Evolutionary conservation across 1,140 invertebrate genomes (phyloP).

Genomic region (Neodiprion pinetum): DNA sequence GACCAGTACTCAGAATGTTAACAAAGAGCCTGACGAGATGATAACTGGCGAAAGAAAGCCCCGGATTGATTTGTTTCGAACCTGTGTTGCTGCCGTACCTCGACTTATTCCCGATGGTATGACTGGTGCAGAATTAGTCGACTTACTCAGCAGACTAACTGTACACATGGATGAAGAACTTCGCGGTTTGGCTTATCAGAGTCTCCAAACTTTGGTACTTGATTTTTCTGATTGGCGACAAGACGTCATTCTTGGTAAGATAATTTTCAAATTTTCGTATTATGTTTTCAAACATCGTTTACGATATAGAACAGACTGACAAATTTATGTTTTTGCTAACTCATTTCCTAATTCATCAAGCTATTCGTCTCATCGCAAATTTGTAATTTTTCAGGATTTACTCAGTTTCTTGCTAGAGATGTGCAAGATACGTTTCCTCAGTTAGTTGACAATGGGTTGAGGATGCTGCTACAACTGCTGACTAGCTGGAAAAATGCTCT

Average conservation of each 20-base stretch:
- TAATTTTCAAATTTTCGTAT: background rate
- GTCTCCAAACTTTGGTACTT: constrained; percentile 92
- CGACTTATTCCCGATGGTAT: constrained; percentile 97
- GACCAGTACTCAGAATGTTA: constrained; percentile 94
- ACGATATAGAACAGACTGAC: background rate
- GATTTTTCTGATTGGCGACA: constrained; percentile 98
- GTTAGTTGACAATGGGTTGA: constrained; percentile 91
- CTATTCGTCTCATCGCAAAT: background rate
- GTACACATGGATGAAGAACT: constrained; percentile 93
- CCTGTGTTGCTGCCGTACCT: constrained; percentile 98
- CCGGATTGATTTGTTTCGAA: constrained; percentile 96
- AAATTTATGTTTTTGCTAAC: background rate
- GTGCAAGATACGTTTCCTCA: constrained; percentile 89
- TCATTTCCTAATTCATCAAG: background rate
- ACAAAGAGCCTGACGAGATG: constrained; percentile 96
- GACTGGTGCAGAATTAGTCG: constrained; percentile 91
- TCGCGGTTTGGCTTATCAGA: constrained; percentile 92
- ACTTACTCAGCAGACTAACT: constrained; percentile 88
- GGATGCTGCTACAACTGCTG: constrained; percentile 91
- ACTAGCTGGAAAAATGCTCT: constrained; percentile 91
- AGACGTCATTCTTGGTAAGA: constrained; percentile 80
- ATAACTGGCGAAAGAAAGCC: constrained; percentile 97
- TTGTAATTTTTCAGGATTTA: constrained; percentile 73
- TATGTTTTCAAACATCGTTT: background rate
- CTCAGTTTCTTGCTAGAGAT: constrained; percentile 93